phyloP scores from a whole-genome alignment of 2,888 invertebrate genomes.

The Campoplex nolae region DNA sequence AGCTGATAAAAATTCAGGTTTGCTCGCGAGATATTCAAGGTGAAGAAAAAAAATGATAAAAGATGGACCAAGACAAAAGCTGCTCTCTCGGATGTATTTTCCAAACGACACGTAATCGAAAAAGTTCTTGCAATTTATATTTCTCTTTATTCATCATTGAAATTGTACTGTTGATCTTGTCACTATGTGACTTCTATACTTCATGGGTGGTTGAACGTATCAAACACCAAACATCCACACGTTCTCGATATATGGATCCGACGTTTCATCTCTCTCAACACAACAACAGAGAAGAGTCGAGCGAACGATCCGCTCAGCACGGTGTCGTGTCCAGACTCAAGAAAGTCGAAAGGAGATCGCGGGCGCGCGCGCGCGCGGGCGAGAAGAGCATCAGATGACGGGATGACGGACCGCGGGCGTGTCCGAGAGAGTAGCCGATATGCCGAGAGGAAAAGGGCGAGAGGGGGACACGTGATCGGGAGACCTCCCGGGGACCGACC shows the following conservation, averaged over 20 bases:
- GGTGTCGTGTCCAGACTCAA: constrained; percentile 64
- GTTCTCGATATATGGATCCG: constrained; percentile 61
- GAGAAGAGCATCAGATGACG: constrained; percentile 75
- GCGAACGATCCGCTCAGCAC: constrained; percentile 22
- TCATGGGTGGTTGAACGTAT: constrained; percentile 67
- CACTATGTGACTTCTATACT: constrained; percentile 40
- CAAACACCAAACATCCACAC: constrained; percentile 67
- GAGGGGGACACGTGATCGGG: constrained; percentile 81
- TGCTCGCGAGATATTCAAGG: not conserved
- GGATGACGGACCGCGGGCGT: constrained; percentile 82
- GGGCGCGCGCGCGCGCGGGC: constrained; percentile 52
- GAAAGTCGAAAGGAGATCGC: constrained; percentile 64
- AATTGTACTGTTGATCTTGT: constrained; percentile 13
- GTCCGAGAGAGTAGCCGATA: constrained; percentile 81
- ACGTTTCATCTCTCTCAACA: constrained; percentile 52
- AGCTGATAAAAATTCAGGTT: constrained; percentile 19
- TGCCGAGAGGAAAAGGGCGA: constrained; percentile 45
- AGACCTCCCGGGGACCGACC: constrained; percentile 83
- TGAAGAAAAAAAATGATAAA: not conserved
- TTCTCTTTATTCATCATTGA: not conserved
- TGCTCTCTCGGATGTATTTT: not conserved
- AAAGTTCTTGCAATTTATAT: not conserved
- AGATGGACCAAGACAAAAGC: not conserved
- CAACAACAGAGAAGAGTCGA: constrained; percentile 4
- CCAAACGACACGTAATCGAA: not conserved